These are phyloP conservation scores for Colostygia pectinataria DNA, from an alignment of 2,888 invertebrate genomes.

Conservation along the genomic window DNA sequence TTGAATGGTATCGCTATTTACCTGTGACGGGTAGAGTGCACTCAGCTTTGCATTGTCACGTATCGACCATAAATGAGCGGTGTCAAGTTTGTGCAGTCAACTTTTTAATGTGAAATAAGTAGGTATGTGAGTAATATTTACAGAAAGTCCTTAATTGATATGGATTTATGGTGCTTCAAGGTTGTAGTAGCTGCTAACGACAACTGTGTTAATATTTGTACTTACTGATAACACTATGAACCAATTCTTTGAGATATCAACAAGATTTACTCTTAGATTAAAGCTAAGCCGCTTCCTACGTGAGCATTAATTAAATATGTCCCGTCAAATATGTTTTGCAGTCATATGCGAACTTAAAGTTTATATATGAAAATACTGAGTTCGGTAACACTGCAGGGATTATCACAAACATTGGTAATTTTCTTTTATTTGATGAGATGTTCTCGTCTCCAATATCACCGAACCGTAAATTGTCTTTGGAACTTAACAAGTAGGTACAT, in stretches of 20 bases:
- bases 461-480: no score
- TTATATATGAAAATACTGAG: conserved; percentile 6
- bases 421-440: no score
- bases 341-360: conserved; percentile 44
- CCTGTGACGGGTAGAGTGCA: conserved; percentile 2
- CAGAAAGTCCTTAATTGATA: conserved; percentile 53
- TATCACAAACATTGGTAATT: no score
- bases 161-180: conserved; percentile 60
- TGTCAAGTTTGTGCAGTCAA: neutral
- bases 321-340: conserved; percentile 50
- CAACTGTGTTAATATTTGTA: conserved; percentile 73
- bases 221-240: conserved; percentile 76
- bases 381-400: no score
- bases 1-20: conserved; percentile 9
- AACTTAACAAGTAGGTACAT: no score
- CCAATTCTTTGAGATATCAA: conserved; percentile 74
- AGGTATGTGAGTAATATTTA: conserved; percentile 51
- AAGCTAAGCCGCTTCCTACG: conserved; percentile 63
- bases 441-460: no score
- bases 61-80: neutral
- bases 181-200: conserved; percentile 66
- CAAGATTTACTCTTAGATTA: conserved; percentile 79
- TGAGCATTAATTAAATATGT: conserved; percentile 57
- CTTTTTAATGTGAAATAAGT: no score
- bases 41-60: conserved; percentile 3